phyloP scores from a whole-genome alignment of 2,888 invertebrate genomes.

The Microplitis deprimator region DNA sequence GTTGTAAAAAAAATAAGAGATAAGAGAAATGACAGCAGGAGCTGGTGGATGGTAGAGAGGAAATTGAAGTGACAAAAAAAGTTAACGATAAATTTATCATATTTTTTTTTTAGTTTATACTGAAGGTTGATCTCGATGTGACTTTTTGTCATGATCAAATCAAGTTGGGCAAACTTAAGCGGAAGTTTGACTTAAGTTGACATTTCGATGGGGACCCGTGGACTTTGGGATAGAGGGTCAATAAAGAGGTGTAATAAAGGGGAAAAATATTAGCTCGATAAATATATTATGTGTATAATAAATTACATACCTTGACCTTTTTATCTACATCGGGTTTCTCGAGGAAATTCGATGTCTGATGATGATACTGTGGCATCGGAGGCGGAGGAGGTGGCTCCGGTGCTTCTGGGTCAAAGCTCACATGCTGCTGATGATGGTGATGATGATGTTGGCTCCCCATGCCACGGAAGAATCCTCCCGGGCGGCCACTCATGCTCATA shows the following conservation, averaged over 20 bases:
- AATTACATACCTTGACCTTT: constrained; percentile 81
- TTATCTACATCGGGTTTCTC: constrained; percentile 80
- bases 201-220: no score
- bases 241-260: no score
- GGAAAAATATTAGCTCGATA: background rate
- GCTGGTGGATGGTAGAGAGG: background rate
- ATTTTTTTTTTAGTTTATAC: no score
- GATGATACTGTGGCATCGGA: constrained; percentile 67
- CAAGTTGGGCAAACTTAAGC: no score
- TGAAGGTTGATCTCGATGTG: no score
- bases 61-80: constrained; percentile 5
- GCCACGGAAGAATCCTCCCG: constrained; percentile 60
- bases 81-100: no score
- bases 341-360: constrained; percentile 72
- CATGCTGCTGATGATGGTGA: constrained; percentile 56
- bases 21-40: background rate
- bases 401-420: constrained; percentile 74
- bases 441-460: constrained; percentile 41
- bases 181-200: no score
- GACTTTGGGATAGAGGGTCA: no score
- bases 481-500: constrained; percentile 19
- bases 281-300: background rate
- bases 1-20: no score
- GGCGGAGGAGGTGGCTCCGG: constrained; percentile 72
- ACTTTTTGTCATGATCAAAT: no score